phyloP scores from a whole-genome alignment of 2,113 vertebrate genomes.

The Planiliza haematocheilus region DNA sequence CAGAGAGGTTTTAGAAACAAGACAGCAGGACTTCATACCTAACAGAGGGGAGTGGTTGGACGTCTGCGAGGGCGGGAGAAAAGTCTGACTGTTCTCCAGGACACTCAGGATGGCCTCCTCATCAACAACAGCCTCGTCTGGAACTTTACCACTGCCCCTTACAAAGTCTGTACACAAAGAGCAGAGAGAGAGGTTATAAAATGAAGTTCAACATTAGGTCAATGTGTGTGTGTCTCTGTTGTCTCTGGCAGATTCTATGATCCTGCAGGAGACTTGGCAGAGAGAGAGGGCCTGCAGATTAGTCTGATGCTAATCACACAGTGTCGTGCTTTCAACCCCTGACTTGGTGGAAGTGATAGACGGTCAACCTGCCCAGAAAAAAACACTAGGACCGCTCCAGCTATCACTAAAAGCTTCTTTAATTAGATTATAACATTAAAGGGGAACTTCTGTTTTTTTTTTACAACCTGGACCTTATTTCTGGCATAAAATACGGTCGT shows the following conservation, averaged over 20 bases:
- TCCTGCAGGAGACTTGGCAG: conserved; percentile 20
- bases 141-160: conserved; percentile 70
- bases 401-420: too few species aligned
- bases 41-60: conserved; percentile 87
- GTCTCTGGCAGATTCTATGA: neutral
- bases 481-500: too few species aligned
- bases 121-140: conserved; percentile 91
- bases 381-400: too few species aligned
- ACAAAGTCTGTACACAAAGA: conserved; percentile 71
- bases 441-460: too few species aligned
- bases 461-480: too few species aligned
- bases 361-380: too few species aligned
- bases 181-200: neutral
- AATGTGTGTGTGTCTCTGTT: conserved; percentile 3
- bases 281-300: conserved; percentile 33
- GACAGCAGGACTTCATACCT: too few species aligned
- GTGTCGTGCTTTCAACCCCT: too few species aligned
- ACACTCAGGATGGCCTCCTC: conserved; percentile 97
- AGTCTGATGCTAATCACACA: conserved; percentile 17
- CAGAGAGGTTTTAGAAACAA: too few species aligned
- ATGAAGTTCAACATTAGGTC: conserved; percentile 11
- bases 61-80: conserved; percentile 89
- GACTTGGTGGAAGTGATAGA: too few species aligned
- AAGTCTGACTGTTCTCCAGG: conserved; percentile 94
- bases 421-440: too few species aligned